Base-by-base conservation (phyloP, 2,797 vertebrate genomes). In the Anomalospiza imberbis region DNA sequence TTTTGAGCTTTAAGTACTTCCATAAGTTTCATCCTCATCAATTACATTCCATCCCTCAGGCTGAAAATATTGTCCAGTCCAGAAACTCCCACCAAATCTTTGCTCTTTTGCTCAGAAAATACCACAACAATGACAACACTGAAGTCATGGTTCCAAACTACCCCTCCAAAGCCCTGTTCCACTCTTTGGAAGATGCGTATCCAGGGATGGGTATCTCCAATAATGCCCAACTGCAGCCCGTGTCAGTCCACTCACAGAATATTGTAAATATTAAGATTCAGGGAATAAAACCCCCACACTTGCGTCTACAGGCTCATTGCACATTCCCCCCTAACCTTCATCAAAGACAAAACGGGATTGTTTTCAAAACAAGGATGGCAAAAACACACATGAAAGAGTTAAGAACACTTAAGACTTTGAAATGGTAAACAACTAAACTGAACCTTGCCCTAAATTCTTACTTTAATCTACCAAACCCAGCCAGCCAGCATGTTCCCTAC, bases 401-500 rank as follows among this genome's bases (percentile, higher is more conserved):
- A 96, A 96, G 82, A 96, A 80, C 89, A 88, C 79, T 96, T 66
- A 65, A 88, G 93, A 90, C 92, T 96, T 85, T 89, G 93, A 96
- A 97, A 93, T 86, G 89, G 92, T 96, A 97, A 96, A 96, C 93
- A 97, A 87, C 85, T 55, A 74, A 94, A 95, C 93, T 95, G 96
- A 97, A 97, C 95, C 89, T 93, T 96, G 96, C 94, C 95, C 95
- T 85, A 72, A 95, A 92, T 95, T 94, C 94, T 94, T 96, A 74
- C 96, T 96, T 97, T 93, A 95, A 96, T 96, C 93, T 96, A 90
- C 47, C 82, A 84, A 95, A 91, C 61, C n/a, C 93, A 62, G 93
- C 50, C 92, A 91, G 92, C 94, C 92, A 91, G 92, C 93, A 58
- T 87, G 94, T 53, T 94, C 96, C 87, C 92, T 88, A 88, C 92